phyloP scores from a whole-genome alignment of 2,888 invertebrate species.

The Lomographa bimaculata region DNA sequence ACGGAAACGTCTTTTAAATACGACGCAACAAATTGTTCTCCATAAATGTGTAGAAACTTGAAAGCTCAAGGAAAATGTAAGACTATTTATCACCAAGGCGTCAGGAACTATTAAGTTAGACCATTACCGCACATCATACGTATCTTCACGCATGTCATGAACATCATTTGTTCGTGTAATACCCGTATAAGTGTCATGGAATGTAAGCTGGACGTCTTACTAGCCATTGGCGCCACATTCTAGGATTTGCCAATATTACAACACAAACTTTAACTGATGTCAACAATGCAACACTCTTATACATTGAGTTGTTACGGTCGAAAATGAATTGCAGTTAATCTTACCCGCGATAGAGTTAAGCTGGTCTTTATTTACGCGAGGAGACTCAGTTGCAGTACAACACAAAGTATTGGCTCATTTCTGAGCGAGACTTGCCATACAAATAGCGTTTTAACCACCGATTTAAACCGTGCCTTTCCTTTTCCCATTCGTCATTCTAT shows the following conservation, averaged over 20 bases:
- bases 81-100: constrained; percentile 29
- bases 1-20: constrained; percentile 1
- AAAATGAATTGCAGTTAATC: constrained; percentile 2
- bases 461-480: constrained; percentile 70
- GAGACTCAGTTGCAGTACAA: constrained; percentile 54
- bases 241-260: constrained; percentile 41
- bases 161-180: constrained; percentile 46
- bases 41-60: constrained; percentile 1
- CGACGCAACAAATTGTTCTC: constrained; percentile 8
- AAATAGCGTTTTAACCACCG: constrained; percentile 63
- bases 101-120: constrained; percentile 27
- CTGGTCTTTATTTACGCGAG: constrained; percentile 54
- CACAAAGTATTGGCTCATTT: constrained; percentile 66
- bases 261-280: constrained; percentile 14
- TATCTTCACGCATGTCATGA: constrained; percentile 40
- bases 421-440: constrained; percentile 60
- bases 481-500: constrained; percentile 75
- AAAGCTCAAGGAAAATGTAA: constrained; percentile 21
- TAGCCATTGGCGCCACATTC: constrained; percentile 65
- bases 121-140: constrained; percentile 30
- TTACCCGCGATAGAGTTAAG: constrained; percentile 19
- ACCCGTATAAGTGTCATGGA: constrained; percentile 47
- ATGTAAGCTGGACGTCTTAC: constrained; percentile 52
- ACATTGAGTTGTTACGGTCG: constrained; percentile 19
- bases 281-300: constrained; percentile 23